Evolutionary conservation across 2,888 invertebrate genomes (phyloP), one percentile per base, ranked within the genome.

Genomic region (Eupeodes luniger): DNA sequence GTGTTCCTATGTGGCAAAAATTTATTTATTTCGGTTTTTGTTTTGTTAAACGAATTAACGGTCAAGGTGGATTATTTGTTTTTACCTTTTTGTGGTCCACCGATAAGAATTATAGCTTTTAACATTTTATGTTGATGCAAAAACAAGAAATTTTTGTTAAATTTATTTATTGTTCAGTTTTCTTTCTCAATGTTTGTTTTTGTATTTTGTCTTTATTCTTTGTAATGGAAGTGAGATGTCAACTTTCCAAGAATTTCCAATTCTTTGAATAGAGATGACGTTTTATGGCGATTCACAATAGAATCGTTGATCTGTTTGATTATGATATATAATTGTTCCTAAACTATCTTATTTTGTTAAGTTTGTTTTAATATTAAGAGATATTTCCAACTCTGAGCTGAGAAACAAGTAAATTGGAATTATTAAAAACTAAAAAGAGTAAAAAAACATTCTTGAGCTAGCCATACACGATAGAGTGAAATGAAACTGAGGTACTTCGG

Each of bases 81-180:
- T 85, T 91, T 94, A 98, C 98, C 98, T 96, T 99, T 99, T 93
- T 98, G 97, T 0, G 98, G 98, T 6, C 99, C 98, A 34, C 99
- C 99, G 90, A 99, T 97, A 90, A 99, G 94, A 93, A 99, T 98
- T 14, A 98, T 96, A 74, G 98, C 98, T 94, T 97, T 97, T 88
- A 97, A 93, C 96, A 97, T 96, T 61, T 90, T 92, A 47, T 66
- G 27, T 19, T 19, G 12, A 16, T 34, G 4, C 40, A 53, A 69
- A 55, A 62, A 36, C 16, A 36, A 40, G 27, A 34, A 51, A 61
- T 74, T 82, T 82, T 55, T 19, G 40, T 49, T 57, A 67, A 72
- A 47, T 67, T n/a, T 62, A 34, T n/a, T 34, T 44, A 16, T 34
- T 44, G 14, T 34, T 16, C 40, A 57, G 2, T 40, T 61, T 61